Base-by-base conservation (phyloP, 2,888 invertebrate species). In the Drosophila nr. fundita region DNA sequence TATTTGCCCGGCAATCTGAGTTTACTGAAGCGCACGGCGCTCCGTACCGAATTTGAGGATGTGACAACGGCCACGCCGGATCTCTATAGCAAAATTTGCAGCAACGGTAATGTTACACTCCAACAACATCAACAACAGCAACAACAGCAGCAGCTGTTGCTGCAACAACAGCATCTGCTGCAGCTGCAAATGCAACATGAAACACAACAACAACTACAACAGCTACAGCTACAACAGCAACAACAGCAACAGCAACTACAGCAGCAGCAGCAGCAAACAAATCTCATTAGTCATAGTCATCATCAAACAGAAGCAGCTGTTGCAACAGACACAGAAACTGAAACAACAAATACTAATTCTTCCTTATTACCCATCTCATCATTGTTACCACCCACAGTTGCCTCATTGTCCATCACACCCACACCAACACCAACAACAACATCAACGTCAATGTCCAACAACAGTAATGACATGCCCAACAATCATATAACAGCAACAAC, bases 61-160 rank as follows among this genome's bases (percentile, higher is more conserved):
- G 90, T 93, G 76, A 93, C 93, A 89, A 93, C 93, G 82, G 93
- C 93, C 77, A 93, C 93, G 86, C 93, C 93, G 87, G 93, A 93
- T 91, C 91, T 93, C 87, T 93, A 93, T 88, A 93, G 93, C 91
- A 93, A 93, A 92, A 93, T 93, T 82, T 93, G 93, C 91, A 93
- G 92, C 89, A 93, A 93, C 90, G 93, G 93, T 92, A 93, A 93
- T 92, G 91, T 93, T 80, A 87, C 74, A 76, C 78, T 76, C 72
- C 80, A 72, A 78, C 80, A 76, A 57, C 78, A 65, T 59, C 75
- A 64, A 29, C 75, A 42, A 6, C 59, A 68, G 62, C 86, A 81
- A 57, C 79, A 83, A 58, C 70, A 72, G 11, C 54, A 55, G 53
- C 80, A 72, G 72, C 52, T 76, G 69, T 49, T 70, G 58, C 67